Conservation (phyloP, 2,797 vertebrate species). For the Lacerta viridis region DNA sequence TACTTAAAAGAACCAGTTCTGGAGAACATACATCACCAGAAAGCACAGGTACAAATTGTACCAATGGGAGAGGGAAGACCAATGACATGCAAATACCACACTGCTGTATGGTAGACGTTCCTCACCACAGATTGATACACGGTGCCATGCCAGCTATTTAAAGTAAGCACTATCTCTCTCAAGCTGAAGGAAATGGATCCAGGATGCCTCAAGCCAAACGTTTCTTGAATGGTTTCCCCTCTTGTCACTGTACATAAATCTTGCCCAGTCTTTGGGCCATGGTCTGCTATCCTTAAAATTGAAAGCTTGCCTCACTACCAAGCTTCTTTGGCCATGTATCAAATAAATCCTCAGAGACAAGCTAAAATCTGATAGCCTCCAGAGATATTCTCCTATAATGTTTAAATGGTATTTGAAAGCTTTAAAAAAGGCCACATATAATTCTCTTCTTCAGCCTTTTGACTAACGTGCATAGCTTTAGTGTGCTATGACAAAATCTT, state of each 20-base stretch:
- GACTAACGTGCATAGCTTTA: conserved; percentile 17
- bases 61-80: not conserved
- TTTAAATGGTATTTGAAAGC: conserved; percentile 39
- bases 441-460: not conserved
- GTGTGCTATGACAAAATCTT: not conserved
- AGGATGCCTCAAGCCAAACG: conserved; percentile 1
- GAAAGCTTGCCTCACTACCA: conserved; percentile 28
- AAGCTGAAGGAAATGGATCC: not conserved
- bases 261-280: not conserved
- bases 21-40: not conserved
- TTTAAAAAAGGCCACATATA: conserved; percentile 23
- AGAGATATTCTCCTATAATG: conserved; percentile 35
- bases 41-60: not conserved
- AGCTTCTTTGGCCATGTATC: conserved; percentile 45
- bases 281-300: conserved; percentile 3
- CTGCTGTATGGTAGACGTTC: not conserved
- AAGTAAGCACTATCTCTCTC: not conserved
- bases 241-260: not conserved
- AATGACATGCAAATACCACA: not conserved
- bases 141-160: not conserved
- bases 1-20: not conserved
- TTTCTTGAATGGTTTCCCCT: not conserved
- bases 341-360: conserved; percentile 54
- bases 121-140: fast-evolving
- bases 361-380: conserved; percentile 35